A percentile compares a stretch with the other conserved stretches of the same genome.
phyloP scores from a whole-genome alignment of 2,888 invertebrate genomes.

The Drosophila fungiperda region DNA sequence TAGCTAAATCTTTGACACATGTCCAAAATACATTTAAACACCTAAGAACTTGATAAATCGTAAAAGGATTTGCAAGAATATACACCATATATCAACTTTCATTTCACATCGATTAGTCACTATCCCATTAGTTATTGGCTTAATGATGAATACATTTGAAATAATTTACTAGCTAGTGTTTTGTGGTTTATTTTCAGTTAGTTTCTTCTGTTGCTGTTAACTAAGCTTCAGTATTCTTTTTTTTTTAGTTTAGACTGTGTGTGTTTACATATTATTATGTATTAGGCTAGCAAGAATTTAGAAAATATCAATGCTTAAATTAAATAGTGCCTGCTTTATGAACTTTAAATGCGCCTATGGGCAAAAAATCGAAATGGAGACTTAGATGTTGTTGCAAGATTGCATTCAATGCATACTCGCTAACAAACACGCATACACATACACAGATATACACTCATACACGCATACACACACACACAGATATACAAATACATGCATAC shows the following conservation, averaged over 20 bases:
- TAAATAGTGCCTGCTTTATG: slow-evolving; percentile 60
- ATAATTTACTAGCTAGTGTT: slow-evolving; percentile 76
- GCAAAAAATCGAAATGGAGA: slow-evolving; percentile 64
- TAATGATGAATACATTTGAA: slow-evolving; percentile 71
- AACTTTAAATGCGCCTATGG: slow-evolving; percentile 57
- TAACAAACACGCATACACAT: slow-evolving; percentile 14
- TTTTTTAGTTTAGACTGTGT: slow-evolving; percentile 24
- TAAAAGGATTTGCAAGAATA: slow-evolving; percentile 1
- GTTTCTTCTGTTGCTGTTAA: slow-evolving; percentile 7
- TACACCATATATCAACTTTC: slow-evolving; percentile 2
- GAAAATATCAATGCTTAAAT: slow-evolving; percentile 50
- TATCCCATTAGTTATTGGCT: slow-evolving; percentile 29
- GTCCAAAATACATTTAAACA: slow-evolving; percentile 14
- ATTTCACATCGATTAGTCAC: slow-evolving; percentile 11
- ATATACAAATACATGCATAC: slow-evolving; percentile 60
- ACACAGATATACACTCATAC: slow-evolving; percentile 12
- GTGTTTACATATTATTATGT: slow-evolving; percentile 16
- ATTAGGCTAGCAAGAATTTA: slow-evolving; percentile 34
- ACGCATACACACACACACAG: slow-evolving; percentile 25
- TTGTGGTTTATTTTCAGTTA: slow-evolving; percentile 2
- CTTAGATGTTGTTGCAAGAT: slow-evolving; percentile 38
- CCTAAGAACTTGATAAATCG: not conserved
- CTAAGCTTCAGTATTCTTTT: not conserved
- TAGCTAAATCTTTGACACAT: slow-evolving; percentile 1
- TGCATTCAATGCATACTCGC: slow-evolving; percentile 68